These are phyloP conservation scores for Heliconius ismenius DNA, from an alignment of 2,888 invertebrate genomes.

Conservation along the genomic window DNA sequence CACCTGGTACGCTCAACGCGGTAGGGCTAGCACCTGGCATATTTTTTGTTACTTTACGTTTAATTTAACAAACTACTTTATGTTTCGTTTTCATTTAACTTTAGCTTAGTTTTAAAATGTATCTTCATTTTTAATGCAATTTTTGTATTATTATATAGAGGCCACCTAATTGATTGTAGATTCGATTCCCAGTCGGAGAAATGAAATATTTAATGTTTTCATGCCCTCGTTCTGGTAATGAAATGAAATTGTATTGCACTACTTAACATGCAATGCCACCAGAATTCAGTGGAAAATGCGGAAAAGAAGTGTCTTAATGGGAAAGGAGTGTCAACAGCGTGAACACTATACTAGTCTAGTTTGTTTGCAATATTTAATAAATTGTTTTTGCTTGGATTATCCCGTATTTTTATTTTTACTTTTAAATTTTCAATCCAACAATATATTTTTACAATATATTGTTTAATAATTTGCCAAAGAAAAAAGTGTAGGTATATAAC, in stretches of 20 bases:
- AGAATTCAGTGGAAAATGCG: background rate
- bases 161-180: background rate
- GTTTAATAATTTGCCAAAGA: background rate
- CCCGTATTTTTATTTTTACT: background rate
- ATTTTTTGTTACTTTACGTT: slow-evolving; percentile 14
- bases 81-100: background rate
- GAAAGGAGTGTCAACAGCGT: too few species aligned
- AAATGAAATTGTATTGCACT: background rate
- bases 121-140: too few species aligned
- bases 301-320: too few species aligned
- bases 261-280: background rate
- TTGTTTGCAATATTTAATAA: too few species aligned
- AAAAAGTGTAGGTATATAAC: background rate
- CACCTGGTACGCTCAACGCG: slow-evolving; percentile 21
- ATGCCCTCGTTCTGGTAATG: background rate
- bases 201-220: background rate
- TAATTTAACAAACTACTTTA: slow-evolving; percentile 7
- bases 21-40: slow-evolving; percentile 17
- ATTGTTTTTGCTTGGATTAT: too few species aligned
- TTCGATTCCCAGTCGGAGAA: background rate
- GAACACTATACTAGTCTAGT: too few species aligned
- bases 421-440: background rate
- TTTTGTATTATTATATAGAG: background rate
- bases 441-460: too few species aligned
- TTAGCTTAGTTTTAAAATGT: background rate